phyloP scores from a whole-genome alignment of 37 sponge, comb jelly and placozoan genomes.

The Hexactinellida sp. region DNA sequence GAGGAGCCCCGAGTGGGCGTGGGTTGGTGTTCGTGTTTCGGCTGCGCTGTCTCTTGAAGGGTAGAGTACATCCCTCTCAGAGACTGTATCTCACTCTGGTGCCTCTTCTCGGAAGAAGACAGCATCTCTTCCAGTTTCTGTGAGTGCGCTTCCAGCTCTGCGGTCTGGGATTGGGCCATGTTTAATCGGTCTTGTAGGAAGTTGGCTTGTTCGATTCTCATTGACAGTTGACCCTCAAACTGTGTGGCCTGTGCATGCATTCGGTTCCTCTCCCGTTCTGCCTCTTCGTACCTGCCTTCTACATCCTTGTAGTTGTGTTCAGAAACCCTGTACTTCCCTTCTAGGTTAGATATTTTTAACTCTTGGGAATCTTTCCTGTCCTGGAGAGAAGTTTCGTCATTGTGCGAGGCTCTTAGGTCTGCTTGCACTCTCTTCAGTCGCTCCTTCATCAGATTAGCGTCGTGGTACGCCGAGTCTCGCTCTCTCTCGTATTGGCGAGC shows the following conservation, averaged over 20 bases:
- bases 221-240: not conserved
- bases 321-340: not conserved
- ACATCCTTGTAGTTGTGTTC: not conserved
- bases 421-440: not conserved
- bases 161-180: not conserved
- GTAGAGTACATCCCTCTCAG: conserved; percentile 7
- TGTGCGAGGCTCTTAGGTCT: not conserved
- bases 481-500: not conserved
- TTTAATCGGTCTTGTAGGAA: conserved; percentile 1
- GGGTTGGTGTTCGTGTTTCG: not conserved
- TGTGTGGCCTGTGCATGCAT: not conserved
- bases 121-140: conserved; percentile 12
- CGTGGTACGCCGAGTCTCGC: not conserved
- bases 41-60: not conserved
- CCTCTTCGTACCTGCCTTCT: not conserved
- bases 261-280: not conserved
- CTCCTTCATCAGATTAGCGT: not conserved
- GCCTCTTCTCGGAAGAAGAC: conserved; percentile 7
- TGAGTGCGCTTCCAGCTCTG: not conserved
- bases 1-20: not conserved
- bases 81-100: not conserved
- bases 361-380: conserved; percentile 7
- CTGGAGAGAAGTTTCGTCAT: conserved; percentile 2
- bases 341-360: not conserved
- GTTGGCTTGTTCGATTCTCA: conserved; percentile 9